Base-by-base conservation (phyloP, 2,113 vertebrate genomes). In the Peromyscus polionotus region DNA sequence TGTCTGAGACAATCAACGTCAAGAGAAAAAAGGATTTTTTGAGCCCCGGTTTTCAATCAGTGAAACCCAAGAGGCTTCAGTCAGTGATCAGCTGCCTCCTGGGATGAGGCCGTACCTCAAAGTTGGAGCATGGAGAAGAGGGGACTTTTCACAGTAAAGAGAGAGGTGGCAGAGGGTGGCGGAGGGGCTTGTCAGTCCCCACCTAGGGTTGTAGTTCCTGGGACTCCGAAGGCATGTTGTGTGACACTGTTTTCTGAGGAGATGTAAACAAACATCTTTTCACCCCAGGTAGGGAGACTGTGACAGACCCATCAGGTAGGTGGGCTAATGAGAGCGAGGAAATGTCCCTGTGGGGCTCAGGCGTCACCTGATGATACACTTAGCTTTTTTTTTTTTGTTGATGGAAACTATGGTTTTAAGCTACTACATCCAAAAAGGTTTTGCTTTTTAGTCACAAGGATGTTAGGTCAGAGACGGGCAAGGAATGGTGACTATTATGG, bases 161-260 rank as follows among this genome's bases (percentile, higher is more conserved):
- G 81, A 75, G 13, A n/a, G 7, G 9, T 8, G 36, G 12, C 0
- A 7, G 24, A 36, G 31, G 7, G 9, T 8, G 24, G 12, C 0
- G 12, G 24, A 36, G 31, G 33, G 2, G 54, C 3, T 59, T 36
- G 3, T 42, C 3, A 26, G 75, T 13, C 5, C 33, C 22, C 57
- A 51, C 42, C 42, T 28, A 45, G 42, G 75, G 42, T 3, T 77
- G 3, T 12, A 77, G 75, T 16, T 3, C 42, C 81, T 63, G 24
- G 57, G 57, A 7, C 0, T 16, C 3, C 42, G 22, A 5, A 61
- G 57, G 12, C 13, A 28, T 63, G n/a, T 26, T 17, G 22, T 42
- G 81, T 63, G 81, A 42, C n/a, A 84, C 22, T 4, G 16, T 63
- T 61, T 7, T 57, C n/a, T 84, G 81, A 59, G 13, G 57, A 63